Percentiles rank a stretch among this genome's conserved stretches.
Conservation (phyloP, 2,888 invertebrate species). For the Octonoba sinensis region DNA sequence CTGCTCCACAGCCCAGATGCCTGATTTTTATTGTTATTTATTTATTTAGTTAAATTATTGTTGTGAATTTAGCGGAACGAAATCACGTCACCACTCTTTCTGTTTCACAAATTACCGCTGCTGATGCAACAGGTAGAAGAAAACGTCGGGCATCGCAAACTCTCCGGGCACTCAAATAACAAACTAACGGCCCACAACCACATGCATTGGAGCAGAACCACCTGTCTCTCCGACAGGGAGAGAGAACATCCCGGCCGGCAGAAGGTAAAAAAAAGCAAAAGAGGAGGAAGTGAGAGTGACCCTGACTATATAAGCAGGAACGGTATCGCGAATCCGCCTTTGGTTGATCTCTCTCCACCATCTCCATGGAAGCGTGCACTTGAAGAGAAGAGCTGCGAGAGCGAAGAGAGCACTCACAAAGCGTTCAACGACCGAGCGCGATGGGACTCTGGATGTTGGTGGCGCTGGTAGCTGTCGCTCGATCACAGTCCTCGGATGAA, state of each 20-base stretch:
- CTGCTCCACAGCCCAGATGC: no score
- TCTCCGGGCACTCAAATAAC: no score
- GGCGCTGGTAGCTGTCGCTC: no score
- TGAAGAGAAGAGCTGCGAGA: no score
- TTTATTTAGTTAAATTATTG: no score
- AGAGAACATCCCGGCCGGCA: not conserved
- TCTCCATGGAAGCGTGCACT: no score
- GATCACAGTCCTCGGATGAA: no score
- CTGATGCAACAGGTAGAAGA: not conserved
- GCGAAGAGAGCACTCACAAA: not conserved
- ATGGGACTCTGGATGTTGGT: slow-evolving; percentile 25
- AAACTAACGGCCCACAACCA: not conserved
- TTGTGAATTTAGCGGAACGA: no score
- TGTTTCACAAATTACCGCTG: not conserved
- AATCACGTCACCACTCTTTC: no score
- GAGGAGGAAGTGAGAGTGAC: slow-evolving; percentile 12
- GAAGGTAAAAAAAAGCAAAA: no score
- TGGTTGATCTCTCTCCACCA: slow-evolving; percentile 2
- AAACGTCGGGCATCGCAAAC: no score
- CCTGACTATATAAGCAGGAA: slow-evolving; percentile 53
- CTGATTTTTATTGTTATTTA: no score
- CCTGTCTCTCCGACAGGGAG: slow-evolving; percentile 4
- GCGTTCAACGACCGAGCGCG: slow-evolving; percentile 33
- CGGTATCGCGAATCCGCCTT: slow-evolving; percentile 39
- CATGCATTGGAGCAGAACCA: slow-evolving; percentile 19